Base-by-base conservation (phyloP, 2,888 invertebrate species). In the Lasioglossum malachurum region DNA sequence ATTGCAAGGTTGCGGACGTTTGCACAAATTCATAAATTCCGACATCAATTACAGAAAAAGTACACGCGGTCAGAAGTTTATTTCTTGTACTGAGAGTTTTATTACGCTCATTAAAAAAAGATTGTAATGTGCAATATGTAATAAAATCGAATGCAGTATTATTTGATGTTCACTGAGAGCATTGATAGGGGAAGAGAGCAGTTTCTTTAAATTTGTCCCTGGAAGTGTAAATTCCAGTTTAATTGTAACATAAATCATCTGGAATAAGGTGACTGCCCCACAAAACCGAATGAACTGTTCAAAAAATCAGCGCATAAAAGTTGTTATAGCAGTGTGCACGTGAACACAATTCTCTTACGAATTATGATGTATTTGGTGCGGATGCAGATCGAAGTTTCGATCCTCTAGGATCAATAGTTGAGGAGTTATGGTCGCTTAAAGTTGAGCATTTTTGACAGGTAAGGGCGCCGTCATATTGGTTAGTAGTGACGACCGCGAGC, bases 21-120 rank as follows among this genome's bases (percentile, higher is more conserved):
- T 64, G n/a, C 64, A 64, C 7, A 64, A 64, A 64, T 64, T 64
- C 64, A 64, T 64, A 64, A 64, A 64, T 31, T 16, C 64, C 7
- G 64, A 31, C 64, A 7, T 31, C 31, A 64, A 64, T 64, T 64
- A 64, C 31, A 44, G 27, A 64, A 64, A 64, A 31, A 7, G 16
- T 64, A 27, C 31, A 31, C 0, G 14, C 31, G 64, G 16, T 16
- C 31, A 7, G 64, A 64, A 31, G 27, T 31, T 64, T 64, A 64
- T 64, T 16, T 64, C 60, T 64, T 14, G 31, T 16, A 64, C 64
- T 7, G 16, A 64, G 31, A 31, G 31, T 64, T 64, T 64, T 64
- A 64, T 64, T 31, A 31, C 31, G 31, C 16, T 64, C 16, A 31
- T 64, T 64, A 31, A 16, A 16, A 31, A 64, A 27, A 64, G 16